Base-by-base conservation (phyloP, 2,113 vertebrate species). In the Sinocyclocheilus rhinocerous region DNA sequence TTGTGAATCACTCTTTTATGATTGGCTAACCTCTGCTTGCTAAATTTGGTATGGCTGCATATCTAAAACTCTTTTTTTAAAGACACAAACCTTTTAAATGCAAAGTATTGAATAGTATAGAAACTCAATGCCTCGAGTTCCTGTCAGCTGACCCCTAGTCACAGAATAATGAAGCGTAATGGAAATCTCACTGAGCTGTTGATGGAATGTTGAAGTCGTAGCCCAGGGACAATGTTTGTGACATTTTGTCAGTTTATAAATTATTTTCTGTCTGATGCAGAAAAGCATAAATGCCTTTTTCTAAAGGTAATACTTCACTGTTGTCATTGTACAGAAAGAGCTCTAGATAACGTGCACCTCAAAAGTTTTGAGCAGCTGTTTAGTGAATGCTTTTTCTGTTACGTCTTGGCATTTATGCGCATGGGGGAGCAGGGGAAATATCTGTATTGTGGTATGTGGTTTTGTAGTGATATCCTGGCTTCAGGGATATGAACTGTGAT, bases 201-300 rank as follows among this genome's bases (percentile, higher is more conserved):
- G 84, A 81, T 81, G 85, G 84, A 84, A 83, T 87, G 57, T 79
- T 87, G 16, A 88, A 85, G 79, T 87, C 45, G 26, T 63, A 70
- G 85, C 83, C 83, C 16, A 20, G 84, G 84, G 85, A 84, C 59
- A 85, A 45, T 63, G 48, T 85, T 83, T 79, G 63, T 83, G 85
- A 87, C 85, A 85, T 87, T 89, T 86, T 76, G 85, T 84, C 72
- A 82, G 48, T 81, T 85, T 82, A 65, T 59, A 81, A 88, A 81
- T 78, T 85, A 82, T 82, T 86, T 63, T 63, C 63, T 88, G 81
- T 69, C 83, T 83, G 73, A 82, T 67, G 73, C 33, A 45, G 70
- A 63, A 75, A 88, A 82, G 69, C 65, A 67, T 78, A 75, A 76
- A 57, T 65, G 59, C 26, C 69, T 50, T 82, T 52, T 70, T 42